Evolutionary conservation across 1,140 invertebrate species (phyloP), one percentile per base, ranked within the genome.

Genomic region (Hyles vespertilio): DNA sequence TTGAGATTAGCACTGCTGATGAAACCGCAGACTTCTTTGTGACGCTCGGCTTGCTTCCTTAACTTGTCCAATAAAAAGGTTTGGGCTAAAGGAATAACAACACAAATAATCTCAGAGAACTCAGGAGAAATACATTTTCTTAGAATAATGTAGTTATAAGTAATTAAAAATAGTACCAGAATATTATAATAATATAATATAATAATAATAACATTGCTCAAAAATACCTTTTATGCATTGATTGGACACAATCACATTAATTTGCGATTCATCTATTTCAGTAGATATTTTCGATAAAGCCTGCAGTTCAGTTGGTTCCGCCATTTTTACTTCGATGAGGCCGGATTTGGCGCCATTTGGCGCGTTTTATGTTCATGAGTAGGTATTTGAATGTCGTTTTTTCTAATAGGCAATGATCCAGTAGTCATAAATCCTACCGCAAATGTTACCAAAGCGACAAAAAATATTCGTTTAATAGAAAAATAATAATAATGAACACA

Each of bases 221-320:
- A 0, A 58, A 51, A 65, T 77, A 81, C 83, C 81, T 74, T 86
- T 81, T 36, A 77, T 78, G 51, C 79, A 79, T 56, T 83, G 72
- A 52, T 51, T 83, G 33, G 79, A 72, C 32, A 83, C 56, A 53
- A 76, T 72, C 50, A 83, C 72, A 69, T 81, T 80, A 46, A 79
- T 56, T 69, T 81, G 67, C 4, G 72, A 79, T 58, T 83, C 77
- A 50, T 70, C 70, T 36, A 86, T 72, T 77, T 77, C 79, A 6
- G 56, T 68, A 45, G 69, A 74, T 55, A 85, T 81, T 45, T 70
- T 79, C 59, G 72, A 67, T 52, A 85, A 69, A 11, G 74, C 69
- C 69, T 78, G 62, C 5, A 81, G 64, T 48, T 82, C 71, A 43
- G 67, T 76, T 44, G 63, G 45, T 58, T 81, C 77, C 2, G 64